Evolutionary conservation across 2,113 vertebrate species (phyloP), one percentile per base, ranked within the genome.

Genomic region (Atractosteus spatula): DNA sequence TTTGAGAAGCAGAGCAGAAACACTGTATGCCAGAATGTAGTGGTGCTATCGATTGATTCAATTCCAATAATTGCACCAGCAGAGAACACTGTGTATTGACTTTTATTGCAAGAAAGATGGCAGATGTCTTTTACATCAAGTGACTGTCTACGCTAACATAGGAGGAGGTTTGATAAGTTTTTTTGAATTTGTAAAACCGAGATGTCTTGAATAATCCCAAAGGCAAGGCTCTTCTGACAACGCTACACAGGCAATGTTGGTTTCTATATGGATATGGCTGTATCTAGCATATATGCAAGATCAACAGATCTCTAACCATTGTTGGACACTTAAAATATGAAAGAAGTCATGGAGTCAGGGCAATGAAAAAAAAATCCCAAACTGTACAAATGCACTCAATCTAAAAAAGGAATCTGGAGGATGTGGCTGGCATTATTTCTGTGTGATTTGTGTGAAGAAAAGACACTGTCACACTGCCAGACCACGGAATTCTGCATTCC

Each of bases 11-110:
- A 14, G 64, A 74, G 74, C 64, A 77, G 63, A 71, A 75, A 75
- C 55, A 66, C 75, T 69, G 74, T 71, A 79, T 77, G 80, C 82
- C 8, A 69, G 62, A 76, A 74, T 75, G 72, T 79, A 86, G 83
- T 71, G 54, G 55, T 67, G 64, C 70, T 74, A 74, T 80, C 84
- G 80, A 86, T 77, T 81, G 72, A 73, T 70, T 78, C 74, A 74
- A 59, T 71, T 70, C 74, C 83, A 66, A 72, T 57, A 47, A 64
- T 71, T 55, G 66, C 77, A 71, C 79, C 55, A 81, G 74, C 69
- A 79, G 75, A 74, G 74, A 79, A 57, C 75, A 84, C 81, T 74
- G 61, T 76, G 63, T 76, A 64, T 79, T 77, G 71, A 80, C 56
- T 72, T 54, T 55, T 14, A 41, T 56, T 10, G 12, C 51, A 56